A percentile compares a stretch with the other conserved stretches of the same genome.
Evolutionary conservation across 2,113 vertebrate species (phyloP).

Genomic region (Corynorhinus townsendii): DNA sequence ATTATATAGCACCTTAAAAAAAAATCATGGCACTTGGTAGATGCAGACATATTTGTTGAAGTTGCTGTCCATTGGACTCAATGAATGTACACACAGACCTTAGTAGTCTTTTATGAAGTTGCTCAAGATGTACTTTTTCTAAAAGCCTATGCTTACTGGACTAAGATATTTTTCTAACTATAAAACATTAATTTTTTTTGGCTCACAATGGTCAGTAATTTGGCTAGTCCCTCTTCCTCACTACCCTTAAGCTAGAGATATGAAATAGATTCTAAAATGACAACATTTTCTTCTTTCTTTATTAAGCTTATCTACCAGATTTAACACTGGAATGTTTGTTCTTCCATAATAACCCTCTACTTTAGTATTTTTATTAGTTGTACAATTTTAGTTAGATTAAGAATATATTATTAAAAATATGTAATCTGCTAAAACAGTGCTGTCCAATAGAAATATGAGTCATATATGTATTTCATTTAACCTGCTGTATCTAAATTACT

Average conservation of each 20-base stretch:
- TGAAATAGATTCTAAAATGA: neutral
- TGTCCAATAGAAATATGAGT: neutral
- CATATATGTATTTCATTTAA: neutral
- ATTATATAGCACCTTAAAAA: neutral
- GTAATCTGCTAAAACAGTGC: neutral
- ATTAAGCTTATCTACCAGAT: neutral
- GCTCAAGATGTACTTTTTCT: neutral
- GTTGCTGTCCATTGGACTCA: neutral
- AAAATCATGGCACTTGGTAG: neutral
- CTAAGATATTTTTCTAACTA: slow-evolving; percentile 22
- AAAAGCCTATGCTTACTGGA: neutral
- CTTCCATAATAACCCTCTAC: neutral
- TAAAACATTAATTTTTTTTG: slow-evolving; percentile 11
- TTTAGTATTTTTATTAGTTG: neutral
- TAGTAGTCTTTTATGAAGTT: neutral
- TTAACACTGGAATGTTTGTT: neutral
- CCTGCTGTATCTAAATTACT: neutral
- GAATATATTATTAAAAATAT: neutral
- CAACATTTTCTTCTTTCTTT: neutral
- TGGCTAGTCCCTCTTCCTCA: neutral
- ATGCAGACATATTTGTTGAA: neutral
- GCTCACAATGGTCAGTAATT: neutral
- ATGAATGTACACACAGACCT: neutral
- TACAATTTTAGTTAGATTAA: neutral
- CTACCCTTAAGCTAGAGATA: slow-evolving; percentile 32